Evolutionary conservation across 64 coral and sea anemone species (phyloP).

Genomic region (Anthopleura sola): DNA sequence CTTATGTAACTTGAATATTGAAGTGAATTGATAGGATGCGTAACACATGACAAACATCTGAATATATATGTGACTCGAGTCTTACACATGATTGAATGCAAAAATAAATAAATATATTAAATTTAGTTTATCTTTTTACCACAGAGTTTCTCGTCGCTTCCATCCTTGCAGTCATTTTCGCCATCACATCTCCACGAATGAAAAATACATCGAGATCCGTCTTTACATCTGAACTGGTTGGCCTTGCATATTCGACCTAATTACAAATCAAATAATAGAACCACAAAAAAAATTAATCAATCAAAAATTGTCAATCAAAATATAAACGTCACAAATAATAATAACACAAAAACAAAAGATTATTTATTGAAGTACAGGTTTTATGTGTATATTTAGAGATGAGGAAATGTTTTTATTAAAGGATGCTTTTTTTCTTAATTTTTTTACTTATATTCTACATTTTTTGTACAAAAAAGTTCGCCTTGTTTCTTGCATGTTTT

Average conservation of each 20-base stretch:
- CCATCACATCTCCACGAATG: slow-evolving; percentile 85
- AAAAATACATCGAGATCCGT: slow-evolving; percentile 52
- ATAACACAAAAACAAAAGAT: neutral
- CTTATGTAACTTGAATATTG: no score
- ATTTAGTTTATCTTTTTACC: neutral
- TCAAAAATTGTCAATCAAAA: neutral
- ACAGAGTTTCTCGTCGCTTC: slow-evolving; percentile 77
- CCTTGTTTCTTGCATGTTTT: neutral
- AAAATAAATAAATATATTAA: neutral
- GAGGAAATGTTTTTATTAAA: no score
- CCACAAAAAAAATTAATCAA: neutral
- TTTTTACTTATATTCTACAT: no score
- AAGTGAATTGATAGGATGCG: no score
- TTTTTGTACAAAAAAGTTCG: neutral
- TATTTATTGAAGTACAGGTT: neutral
- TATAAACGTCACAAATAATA: neutral
- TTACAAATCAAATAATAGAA: neutral
- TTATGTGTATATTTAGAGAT: no score
- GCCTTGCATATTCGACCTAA: slow-evolving; percentile 13
- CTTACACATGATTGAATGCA: no score
- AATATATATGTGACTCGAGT: no score
- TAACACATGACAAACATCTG: no score
- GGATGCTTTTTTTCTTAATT: no score
- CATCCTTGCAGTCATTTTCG: slow-evolving; percentile 85
- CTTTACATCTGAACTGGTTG: slow-evolving; percentile 52